Evolutionary conservation across 2,113 vertebrate genomes (phyloP), one percentile per base, ranked within the genome.

Genomic region (Notothenia rossii): DNA sequence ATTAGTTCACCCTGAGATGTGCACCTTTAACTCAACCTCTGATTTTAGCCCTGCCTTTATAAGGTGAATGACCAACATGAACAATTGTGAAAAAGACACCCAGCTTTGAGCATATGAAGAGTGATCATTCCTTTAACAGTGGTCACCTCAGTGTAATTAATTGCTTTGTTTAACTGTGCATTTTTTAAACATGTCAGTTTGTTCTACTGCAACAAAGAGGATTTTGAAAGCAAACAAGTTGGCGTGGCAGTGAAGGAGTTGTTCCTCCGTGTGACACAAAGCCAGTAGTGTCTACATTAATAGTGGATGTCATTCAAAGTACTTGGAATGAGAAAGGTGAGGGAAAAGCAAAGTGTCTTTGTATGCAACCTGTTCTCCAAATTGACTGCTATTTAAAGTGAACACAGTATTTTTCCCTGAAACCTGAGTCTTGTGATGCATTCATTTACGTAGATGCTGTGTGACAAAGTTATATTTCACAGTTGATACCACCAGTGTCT

Each of bases 181-280:
- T 63, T 72, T 40, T 72, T 75, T 1, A 33, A 67, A 10, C 6
- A 61, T 2, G 40, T 51, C 29, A 59, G 17, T 18, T 62, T 61
- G 25, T 64, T 62, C 12, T 4, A 1, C 36, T 45, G n/a, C 48
- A 18, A 18, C 58, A 43, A 10, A 7, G 25, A 7, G 43, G 46
- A 75, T 74, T 75, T 46, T 77, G 18, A 77, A 45, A 58, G 81
- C 72, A 86, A 88, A 86, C 60, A 71, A 2, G 33, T 7, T 25
- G 29, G n/a, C 33, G 64, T 82, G 6, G 6, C 70, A 20, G 3
- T 25, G 11, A 54, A 45, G 56, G 61, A 63, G 72, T 45, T 33
- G 86, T 53, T 43, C 2, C 8, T 2, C 8, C 5, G 2, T 1
- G 11, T 18, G 25, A 36, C 50, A 90, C 82, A 87, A 88, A 76